These are phyloP conservation scores for Eristalinus sepulchralis DNA, from an alignment of 2,888 invertebrate species.

Conservation along the genomic window DNA sequence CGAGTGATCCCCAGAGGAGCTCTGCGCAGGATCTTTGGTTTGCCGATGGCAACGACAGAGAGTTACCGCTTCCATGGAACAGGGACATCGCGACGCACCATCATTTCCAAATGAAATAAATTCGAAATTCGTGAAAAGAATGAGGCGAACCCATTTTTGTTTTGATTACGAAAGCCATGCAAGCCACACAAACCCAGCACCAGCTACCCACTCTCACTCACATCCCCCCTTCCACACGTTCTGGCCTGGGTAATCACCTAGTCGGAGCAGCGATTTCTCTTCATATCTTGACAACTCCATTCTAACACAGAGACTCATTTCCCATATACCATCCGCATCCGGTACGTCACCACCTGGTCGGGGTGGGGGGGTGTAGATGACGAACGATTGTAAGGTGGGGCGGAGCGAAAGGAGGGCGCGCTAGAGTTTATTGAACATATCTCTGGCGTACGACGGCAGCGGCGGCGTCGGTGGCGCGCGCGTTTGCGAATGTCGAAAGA, in stretches of 20 bases:
- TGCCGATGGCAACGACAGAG: too few species aligned
- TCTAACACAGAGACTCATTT: not conserved
- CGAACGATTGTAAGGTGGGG: not conserved
- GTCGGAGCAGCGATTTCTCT: not conserved
- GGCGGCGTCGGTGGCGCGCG: too few species aligned
- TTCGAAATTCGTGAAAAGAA: too few species aligned
- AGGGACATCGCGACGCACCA: too few species aligned
- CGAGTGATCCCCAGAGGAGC: too few species aligned
- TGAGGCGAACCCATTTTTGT: too few species aligned
- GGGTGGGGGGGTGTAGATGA: not conserved
- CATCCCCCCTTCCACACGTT: not conserved
- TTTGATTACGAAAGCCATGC: too few species aligned
- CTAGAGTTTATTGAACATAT: not conserved
- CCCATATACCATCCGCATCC: not conserved
- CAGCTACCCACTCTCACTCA: not conserved
- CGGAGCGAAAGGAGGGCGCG: not conserved
- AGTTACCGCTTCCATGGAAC: too few species aligned
- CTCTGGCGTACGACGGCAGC: not conserved
- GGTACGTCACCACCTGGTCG: not conserved
- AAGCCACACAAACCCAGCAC: too few species aligned
- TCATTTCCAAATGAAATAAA: too few species aligned
- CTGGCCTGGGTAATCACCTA: not conserved
- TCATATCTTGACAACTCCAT: not conserved
- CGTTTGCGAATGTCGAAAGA: conserved; percentile 11
- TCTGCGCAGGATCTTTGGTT: too few species aligned